Conservation (phyloP, 2,113 vertebrate genomes). For the Tor tambroides region DNA sequence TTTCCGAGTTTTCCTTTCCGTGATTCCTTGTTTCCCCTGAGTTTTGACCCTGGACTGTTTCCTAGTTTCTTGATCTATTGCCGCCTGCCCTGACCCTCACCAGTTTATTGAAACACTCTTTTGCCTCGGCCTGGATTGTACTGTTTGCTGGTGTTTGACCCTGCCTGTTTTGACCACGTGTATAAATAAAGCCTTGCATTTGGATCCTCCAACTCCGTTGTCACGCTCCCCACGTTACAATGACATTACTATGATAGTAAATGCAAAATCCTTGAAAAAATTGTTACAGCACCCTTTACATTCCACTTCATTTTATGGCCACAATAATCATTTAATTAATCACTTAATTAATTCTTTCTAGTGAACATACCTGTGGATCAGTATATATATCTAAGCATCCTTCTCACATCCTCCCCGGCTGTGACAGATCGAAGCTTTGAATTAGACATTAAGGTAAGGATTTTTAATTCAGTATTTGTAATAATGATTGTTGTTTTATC, state of each 20-base stretch:
- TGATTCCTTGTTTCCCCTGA: too few relatives aligned
- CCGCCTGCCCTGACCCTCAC: too few relatives aligned
- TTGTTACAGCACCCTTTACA: background rate
- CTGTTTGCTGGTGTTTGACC: too few relatives aligned
- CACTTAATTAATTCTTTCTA: slow-evolving; percentile 46
- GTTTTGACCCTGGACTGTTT: too few relatives aligned
- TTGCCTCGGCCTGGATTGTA: too few relatives aligned
- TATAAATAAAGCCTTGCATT: too few relatives aligned
- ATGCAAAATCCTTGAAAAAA: background rate
- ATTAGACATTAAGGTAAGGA: slow-evolving; percentile 70
- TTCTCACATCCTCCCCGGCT: slow-evolving; percentile 64
- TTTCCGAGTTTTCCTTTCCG: too few relatives aligned
- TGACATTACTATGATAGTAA: background rate
- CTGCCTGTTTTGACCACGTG: too few relatives aligned
- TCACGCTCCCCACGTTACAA: too few relatives aligned
- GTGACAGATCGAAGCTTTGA: slow-evolving; percentile 58
- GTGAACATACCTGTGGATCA: slow-evolving; percentile 66
- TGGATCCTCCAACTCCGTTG: too few relatives aligned
- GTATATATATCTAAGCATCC: slow-evolving; percentile 65
- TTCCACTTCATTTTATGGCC: background rate
- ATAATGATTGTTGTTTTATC: background rate
- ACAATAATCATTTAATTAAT: background rate
- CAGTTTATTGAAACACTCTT: too few relatives aligned
- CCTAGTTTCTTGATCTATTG: too few relatives aligned
- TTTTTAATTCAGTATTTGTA: background rate